A percentile compares a stretch with the other conserved stretches of the same genome.
Conservation (phyloP, 2,113 vertebrate species). For the Hypanus sabinus region DNA sequence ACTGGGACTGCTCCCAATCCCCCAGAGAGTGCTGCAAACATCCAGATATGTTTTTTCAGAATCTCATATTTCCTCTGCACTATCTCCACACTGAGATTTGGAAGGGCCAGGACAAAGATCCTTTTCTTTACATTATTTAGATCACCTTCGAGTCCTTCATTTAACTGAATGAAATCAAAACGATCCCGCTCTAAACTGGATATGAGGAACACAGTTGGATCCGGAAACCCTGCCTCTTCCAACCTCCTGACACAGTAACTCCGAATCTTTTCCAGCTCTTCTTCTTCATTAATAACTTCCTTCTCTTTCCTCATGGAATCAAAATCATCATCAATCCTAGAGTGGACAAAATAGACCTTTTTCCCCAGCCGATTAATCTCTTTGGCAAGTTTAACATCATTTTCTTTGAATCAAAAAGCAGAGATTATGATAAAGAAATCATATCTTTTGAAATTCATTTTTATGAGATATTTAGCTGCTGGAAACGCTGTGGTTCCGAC, state of each 20-base stretch:
- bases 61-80: neutral
- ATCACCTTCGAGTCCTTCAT: neutral
- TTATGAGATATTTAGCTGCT: neutral
- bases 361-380: neutral
- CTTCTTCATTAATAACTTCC: constrained; percentile 38
- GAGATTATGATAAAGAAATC: constrained; percentile 56
- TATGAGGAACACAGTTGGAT: neutral
- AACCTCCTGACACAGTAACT: neutral
- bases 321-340: constrained; percentile 33
- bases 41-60: neutral
- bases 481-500: neutral
- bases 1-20: neutral
- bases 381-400: neutral
- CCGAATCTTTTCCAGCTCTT: neutral
- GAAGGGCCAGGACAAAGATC: neutral
- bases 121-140: neutral
- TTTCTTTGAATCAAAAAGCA: constrained; percentile 37
- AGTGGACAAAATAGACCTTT: neutral
- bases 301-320: neutral
- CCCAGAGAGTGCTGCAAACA: neutral
- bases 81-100: neutral
- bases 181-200: neutral
- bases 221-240: neutral
- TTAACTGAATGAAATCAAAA: neutral
- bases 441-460: neutral